These are phyloP conservation scores for Pandemis cinnamomeana DNA, from an alignment of 2,888 invertebrate genomes.

Conservation along the genomic window DNA sequence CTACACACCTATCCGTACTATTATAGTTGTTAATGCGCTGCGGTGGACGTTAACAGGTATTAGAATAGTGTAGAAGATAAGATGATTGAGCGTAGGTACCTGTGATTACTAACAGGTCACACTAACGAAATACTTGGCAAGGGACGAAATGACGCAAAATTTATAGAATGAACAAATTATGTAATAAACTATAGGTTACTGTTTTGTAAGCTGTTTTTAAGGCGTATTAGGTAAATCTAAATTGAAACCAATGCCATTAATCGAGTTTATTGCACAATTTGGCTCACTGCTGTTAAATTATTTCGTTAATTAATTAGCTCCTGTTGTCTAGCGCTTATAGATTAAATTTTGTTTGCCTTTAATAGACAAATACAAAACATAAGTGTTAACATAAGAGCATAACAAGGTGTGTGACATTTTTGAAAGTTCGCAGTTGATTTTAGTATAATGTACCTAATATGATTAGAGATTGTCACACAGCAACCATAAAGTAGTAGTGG, in stretches of 20 bases:
- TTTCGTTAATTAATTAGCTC: neutral
- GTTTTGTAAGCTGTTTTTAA: no score
- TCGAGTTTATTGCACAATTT: no score
- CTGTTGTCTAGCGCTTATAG: no score
- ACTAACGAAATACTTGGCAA: neutral
- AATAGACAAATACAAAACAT: no score
- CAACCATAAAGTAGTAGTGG: conserved; percentile 39
- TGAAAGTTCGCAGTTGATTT: neutral
- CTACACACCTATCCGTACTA: neutral
- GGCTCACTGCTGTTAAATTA: neutral
- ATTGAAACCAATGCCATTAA: no score
- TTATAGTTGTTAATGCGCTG: neutral
- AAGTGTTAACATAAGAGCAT: no score
- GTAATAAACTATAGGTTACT: no score
- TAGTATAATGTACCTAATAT: neutral
- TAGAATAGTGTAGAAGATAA: conserved; percentile 13
- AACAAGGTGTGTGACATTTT: no score
- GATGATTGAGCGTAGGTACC: neutral
- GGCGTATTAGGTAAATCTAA: no score
- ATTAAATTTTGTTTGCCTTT: no score
- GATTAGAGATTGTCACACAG: neutral
- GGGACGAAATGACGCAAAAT: no score
- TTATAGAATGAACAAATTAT: no score
- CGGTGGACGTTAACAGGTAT: conserved; percentile 19
- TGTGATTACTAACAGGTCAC: neutral